These are phyloP conservation scores for Acipenser ruthenus DNA, from an alignment of 2,797 vertebrate genomes.

Conservation along the genomic window DNA sequence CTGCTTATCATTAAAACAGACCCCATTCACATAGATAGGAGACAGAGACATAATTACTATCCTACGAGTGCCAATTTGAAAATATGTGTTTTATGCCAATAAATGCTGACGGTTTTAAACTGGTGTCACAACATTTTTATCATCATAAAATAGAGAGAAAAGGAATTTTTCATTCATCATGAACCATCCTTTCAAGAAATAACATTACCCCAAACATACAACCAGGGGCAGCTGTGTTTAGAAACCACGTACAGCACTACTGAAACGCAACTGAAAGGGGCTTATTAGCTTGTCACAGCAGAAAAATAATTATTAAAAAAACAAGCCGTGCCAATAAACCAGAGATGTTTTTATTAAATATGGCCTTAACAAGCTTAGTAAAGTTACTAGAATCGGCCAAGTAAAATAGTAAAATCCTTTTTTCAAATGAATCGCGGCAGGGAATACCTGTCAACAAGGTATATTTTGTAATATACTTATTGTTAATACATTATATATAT, in stretches of 20 bases:
- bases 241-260: constrained; percentile 9
- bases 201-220: constrained; percentile 21
- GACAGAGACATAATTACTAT: constrained; percentile 26
- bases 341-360: not conserved
- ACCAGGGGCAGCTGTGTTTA: constrained; percentile 25
- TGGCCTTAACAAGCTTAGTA: not conserved
- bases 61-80: constrained; percentile 24
- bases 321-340: not conserved
- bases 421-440: constrained; percentile 2
- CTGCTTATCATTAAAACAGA: too few species aligned
- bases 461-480: too few species aligned
- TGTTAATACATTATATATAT: not conserved
- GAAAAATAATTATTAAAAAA: not conserved
- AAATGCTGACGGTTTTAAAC: constrained; percentile 13
- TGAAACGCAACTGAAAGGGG: constrained; percentile 21
- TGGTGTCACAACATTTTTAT: constrained; percentile 30
- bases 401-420: not conserved
- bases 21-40: too few species aligned
- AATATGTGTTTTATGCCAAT: constrained; percentile 6
- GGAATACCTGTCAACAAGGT: too few species aligned
- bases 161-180: constrained; percentile 27
- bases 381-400: not conserved
- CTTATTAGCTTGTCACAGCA: constrained; percentile 32
- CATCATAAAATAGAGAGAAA: constrained; percentile 10
- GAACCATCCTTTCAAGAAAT: constrained; percentile 26